A percentile compares a stretch with the other conserved stretches of the same genome.
phyloP scores from a whole-genome alignment of 2,888 invertebrate species.

The Balanococcus diminutus region DNA sequence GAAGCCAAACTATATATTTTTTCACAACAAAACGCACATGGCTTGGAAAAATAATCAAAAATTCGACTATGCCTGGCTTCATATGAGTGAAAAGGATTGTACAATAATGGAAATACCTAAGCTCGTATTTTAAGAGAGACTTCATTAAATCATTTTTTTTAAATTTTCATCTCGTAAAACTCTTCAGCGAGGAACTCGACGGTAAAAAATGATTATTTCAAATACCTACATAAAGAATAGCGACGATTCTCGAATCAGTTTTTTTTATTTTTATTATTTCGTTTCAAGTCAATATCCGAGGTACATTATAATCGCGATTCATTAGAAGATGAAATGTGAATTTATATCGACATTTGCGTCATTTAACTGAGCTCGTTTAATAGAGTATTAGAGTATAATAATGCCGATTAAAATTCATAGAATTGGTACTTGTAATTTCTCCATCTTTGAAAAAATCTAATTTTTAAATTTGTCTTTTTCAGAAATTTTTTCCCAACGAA shows the following conservation, averaged over 20 bases:
- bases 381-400: background rate
- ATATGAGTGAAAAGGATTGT: background rate
- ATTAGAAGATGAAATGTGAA: background rate
- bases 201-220: background rate
- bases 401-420: background rate
- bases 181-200: background rate
- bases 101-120: background rate
- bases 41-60: background rate
- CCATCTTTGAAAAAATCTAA: background rate
- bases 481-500: conserved; percentile 94
- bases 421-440: background rate
- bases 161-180: background rate
- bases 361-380: too few relatives aligned
- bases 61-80: background rate
- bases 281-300: background rate
- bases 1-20: background rate
- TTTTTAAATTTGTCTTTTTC: conserved; percentile 61
- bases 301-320: background rate
- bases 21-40: background rate
- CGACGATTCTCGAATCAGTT: background rate
- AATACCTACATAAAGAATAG: background rate
- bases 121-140: background rate
- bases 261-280: too few relatives aligned
- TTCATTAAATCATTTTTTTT: background rate
- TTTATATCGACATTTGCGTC: background rate